Base-by-base conservation (phyloP, 1,140 invertebrate species). In the Macrobrachium nipponense region DNA sequence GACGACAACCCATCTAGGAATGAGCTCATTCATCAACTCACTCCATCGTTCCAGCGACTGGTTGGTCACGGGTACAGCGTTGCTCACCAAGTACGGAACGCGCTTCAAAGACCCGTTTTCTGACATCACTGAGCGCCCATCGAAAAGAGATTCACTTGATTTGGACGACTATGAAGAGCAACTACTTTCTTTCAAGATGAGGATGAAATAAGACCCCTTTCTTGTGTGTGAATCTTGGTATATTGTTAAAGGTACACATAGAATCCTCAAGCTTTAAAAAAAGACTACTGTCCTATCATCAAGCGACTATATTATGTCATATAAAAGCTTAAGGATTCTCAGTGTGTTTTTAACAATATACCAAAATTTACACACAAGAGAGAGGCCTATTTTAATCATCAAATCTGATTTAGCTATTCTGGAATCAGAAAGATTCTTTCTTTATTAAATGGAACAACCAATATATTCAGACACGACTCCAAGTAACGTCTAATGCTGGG, bases 71-170 rank as follows among this genome's bases (percentile, higher is more conserved):
- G 87, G 87, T 43, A 88, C 83, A 10, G 83, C 72, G 43, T 88
- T 88, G 83, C 87, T 88, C 72, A 86, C 87, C 43, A 88, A 17
- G 72, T 82, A 88, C 0, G 87, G 87, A n/a, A 86, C 14, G 12
- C 18, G 7, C 2, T 23, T 8, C 20, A 68, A 36, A 0, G 78
- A 80, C 5, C 14, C 0, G 72, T 82, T 64, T n/a, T 58, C 11
- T 12, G 83, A 82, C 23, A 82, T 82, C 23, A 27, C 87, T 88
- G 79, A 36, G 44, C 10, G 43, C n/a, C 43, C 6, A 18, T 36
- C 70, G 18, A 36, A 73, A 36, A 36, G 51, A 70, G 18, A 70
- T 18, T 12, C 3, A 36, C 4, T 27, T 15, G 36, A 18, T 18
- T 17, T 70, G 0, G 4, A 14, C 0, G 4, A 70, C 36, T 18